Percentiles rank a stretch among this genome's conserved stretches.
Conservation (phyloP, 2,797 vertebrate genomes). For the Chelon labrosus region DNA sequence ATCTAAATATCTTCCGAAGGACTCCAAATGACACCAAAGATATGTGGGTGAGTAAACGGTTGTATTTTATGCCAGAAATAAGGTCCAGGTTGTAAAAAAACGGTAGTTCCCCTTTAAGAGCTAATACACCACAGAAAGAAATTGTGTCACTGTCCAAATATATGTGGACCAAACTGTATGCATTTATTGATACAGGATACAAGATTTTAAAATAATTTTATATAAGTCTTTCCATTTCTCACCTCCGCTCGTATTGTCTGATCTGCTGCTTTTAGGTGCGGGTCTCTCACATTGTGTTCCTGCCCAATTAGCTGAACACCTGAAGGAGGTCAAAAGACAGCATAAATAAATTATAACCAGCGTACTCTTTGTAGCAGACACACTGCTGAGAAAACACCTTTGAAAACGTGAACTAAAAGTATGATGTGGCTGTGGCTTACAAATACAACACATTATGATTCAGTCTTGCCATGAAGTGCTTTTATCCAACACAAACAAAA, state of each 20-base stretch:
- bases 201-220: not conserved
- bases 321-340: constrained; percentile 81
- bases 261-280: constrained; percentile 98
- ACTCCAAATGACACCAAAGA: no score
- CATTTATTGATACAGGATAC: not conserved
- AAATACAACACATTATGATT: constrained; percentile 65
- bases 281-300: constrained; percentile 98
- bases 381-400: constrained; percentile 45
- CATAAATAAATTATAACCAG: constrained; percentile 39
- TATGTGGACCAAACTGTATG: not conserved
- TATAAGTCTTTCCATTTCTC: constrained; percentile 71
- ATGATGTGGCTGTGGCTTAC: constrained; percentile 61
- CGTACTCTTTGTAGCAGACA: not conserved
- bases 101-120: no score
- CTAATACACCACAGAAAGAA: no score
- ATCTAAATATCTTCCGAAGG: no score
- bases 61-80: no score
- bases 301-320: constrained; percentile 98
- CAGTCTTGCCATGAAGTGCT: constrained; percentile 57
- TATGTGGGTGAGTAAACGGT: no score
- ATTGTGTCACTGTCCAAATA: no score
- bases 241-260: constrained; percentile 95
- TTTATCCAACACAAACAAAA: constrained; percentile 69
- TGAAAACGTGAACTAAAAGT: constrained; percentile 33
- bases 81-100: no score